A percentile compares a stretch with the other conserved stretches of the same genome.
These are phyloP conservation scores for Hestina assimilis DNA, from an alignment of 1,140 invertebrate genomes.

Conservation along the genomic window DNA sequence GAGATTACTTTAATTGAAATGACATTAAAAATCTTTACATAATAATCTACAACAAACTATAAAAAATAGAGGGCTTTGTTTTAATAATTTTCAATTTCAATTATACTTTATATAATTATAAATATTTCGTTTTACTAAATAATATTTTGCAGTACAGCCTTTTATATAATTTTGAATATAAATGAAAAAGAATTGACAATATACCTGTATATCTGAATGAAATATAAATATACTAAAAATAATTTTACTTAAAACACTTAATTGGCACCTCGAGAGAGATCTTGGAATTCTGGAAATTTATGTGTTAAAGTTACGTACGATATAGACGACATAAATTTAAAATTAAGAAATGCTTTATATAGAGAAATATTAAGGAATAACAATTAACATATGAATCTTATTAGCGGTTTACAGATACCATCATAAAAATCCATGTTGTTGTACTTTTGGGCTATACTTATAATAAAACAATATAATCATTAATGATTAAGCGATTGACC, in stretches of 20 bases:
- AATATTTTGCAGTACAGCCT: neutral
- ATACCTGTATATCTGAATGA: constrained; percentile 10
- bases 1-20: constrained; percentile 38
- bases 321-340: neutral
- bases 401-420: neutral
- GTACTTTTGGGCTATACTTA: neutral
- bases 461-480: no score
- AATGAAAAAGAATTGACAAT: constrained; percentile 31
- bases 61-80: neutral
- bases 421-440: neutral
- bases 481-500: no score
- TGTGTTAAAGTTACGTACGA: neutral
- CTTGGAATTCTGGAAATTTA: neutral
- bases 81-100: constrained; percentile 1
- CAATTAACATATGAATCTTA: neutral
- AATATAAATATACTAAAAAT: constrained; percentile 6
- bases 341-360: neutral
- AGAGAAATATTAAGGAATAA: neutral
- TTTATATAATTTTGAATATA: neutral
- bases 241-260: constrained; percentile 15
- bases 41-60: neutral
- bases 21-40: constrained; percentile 8
- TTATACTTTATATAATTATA: neutral
- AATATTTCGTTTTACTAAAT: neutral
- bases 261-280: constrained; percentile 46